Evolutionary conservation across 2,113 vertebrate genomes (phyloP), one percentile per base, ranked within the genome.

Genomic region (Vireo altiloquus): DNA sequence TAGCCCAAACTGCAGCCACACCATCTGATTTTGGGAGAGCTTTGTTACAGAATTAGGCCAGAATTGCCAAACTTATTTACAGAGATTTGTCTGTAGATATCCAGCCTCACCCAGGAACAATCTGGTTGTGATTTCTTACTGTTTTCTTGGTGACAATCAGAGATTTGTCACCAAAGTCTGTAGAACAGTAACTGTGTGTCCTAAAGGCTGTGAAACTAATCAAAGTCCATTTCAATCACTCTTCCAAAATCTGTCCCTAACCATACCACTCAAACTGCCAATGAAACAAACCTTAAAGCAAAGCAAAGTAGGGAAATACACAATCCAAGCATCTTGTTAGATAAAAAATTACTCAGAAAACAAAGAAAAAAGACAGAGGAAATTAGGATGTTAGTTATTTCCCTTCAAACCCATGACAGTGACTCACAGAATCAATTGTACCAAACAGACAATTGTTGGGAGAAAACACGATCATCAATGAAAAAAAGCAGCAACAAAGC

Each of bases 351-450:
- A 44, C 72, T 13, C 80, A 90, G 68, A 94, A 95, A 90, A 35
- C 24, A 65, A 24, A 86, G 35, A 74, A 83, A 83, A 70, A 66
- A 84, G 81, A 47, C 44, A 68, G 53, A 90, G 23, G 44, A 90
- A 91, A 96, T 82, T 16, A 35, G 82, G 60, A 86, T 54, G 70
- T 74, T 75, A 76, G 77, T 37, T 68, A 49, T 90, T 92, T 90
- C 50, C 59, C 82, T 59, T 54, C 46, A 75, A 95, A 93, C 93
- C 68, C 92, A 91, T 95, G 95, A 96, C 93, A 88, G 63, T 94
- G 96, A 95, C 92, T 96, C 95, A 95, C 78, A 90, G 84, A 93
- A 90, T 85, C 71, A 95, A 93, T 76, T 91, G 90, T 95, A 94
- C 87, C 87, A 94, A 94, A 96, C 0, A 93, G 87, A 91, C 87